A percentile compares a stretch with the other conserved stretches of the same genome.
Conservation (phyloP, 2,888 invertebrate genomes). For the Brachylomia viminalis region DNA sequence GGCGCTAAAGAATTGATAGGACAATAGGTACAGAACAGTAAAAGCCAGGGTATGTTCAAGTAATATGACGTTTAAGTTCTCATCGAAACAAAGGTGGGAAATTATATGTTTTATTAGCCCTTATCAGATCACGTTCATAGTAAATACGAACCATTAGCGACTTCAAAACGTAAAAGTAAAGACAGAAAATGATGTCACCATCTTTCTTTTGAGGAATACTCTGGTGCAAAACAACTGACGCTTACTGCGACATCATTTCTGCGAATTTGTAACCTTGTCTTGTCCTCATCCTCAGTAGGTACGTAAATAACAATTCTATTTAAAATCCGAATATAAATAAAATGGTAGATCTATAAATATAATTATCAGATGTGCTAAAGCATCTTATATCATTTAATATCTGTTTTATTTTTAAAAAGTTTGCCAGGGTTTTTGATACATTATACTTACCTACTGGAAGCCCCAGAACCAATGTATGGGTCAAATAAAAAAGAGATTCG, state of each 20-base stretch:
- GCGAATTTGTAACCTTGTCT: conserved; percentile 20
- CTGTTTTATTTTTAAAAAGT: not conserved
- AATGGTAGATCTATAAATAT: conserved; percentile 9
- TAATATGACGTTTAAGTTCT: too few species aligned
- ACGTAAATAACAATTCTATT: conserved; percentile 5
- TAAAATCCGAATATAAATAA: not conserved
- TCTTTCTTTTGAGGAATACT: not conserved
- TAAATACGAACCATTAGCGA: too few species aligned
- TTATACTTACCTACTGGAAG: not conserved
- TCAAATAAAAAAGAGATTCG: not conserved
- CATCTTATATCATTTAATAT: not conserved
- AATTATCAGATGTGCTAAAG: not conserved
- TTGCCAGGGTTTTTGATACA: not conserved
- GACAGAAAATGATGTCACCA: not conserved
- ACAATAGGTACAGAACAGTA: too few species aligned
- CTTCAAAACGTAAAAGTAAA: too few species aligned
- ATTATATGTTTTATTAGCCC: too few species aligned
- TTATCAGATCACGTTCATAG: too few species aligned
- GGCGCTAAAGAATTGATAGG: too few species aligned
- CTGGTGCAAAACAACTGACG: not conserved
- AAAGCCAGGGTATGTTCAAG: too few species aligned
- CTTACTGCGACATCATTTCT: too few species aligned
- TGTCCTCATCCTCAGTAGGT: not conserved
- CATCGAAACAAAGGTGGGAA: too few species aligned
- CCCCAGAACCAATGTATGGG: not conserved